Evolutionary conservation across 2,888 invertebrate species (phyloP), one percentile per base, ranked within the genome.

Genomic region (Drosophila kuntzei): DNA sequence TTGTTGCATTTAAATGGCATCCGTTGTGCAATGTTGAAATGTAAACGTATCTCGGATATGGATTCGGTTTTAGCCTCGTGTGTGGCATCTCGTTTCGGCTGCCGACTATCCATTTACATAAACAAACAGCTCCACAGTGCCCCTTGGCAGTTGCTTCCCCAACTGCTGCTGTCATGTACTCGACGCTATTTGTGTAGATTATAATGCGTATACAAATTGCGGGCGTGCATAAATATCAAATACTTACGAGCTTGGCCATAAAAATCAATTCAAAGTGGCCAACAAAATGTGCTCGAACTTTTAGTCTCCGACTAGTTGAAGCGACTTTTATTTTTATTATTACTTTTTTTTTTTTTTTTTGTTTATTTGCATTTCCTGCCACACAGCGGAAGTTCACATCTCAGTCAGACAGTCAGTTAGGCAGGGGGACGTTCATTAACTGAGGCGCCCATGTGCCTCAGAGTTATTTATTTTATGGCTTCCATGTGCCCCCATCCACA

Each of bases 321-420:
- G 12, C 8, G 44, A 43, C 55, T 25, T 18, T n/a, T n/a, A 14
- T 22, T 29, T 20, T 18, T 29, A 43, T 44, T 25, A n/a, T n/a
- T n/a, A 14, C 14, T 29, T 20, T 18, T 29, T 14, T 66, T 71
- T 82, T 9, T 68, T 74, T 77, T 80, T 72, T 79, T 80, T 88
- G 89, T 85, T 85, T 85, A 85, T 85, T 83, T 85, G 89, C 87
- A 88, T 87, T 88, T 85, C 85, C 85, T 80, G 84, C 67, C 53
- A 50, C 50, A 37, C 67, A 72, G 46, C 80, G 76, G 80, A 79
- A 78, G 64, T 68, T 75, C 59, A 66, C 70, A 70, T 76, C 71
- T 65, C 61, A 54, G 63, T 63, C 64, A 44, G 57, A 51, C 63
- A 49, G 50, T 47, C 29, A 47, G 37, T 20, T 20, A 5, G 22